phyloP scores from a whole-genome alignment of 2,113 vertebrate species.

The Osmerus mordax region DNA sequence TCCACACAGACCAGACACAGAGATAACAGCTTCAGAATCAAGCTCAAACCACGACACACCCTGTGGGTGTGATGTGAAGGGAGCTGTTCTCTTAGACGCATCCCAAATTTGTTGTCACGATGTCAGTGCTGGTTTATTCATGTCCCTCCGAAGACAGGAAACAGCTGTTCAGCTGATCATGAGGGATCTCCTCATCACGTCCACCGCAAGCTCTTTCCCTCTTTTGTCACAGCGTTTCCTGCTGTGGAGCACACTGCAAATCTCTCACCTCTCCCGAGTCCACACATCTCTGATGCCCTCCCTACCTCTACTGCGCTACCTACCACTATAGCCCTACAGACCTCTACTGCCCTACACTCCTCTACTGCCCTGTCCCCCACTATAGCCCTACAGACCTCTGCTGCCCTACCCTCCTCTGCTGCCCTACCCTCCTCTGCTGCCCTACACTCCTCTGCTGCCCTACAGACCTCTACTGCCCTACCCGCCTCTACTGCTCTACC shows the following conservation, averaged over 20 bases:
- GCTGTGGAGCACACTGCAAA: not conserved
- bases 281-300: not conserved
- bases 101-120: not conserved
- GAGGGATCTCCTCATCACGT: not conserved
- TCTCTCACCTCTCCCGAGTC: not conserved
- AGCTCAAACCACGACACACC: too few relatives aligned
- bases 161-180: conserved; percentile 13
- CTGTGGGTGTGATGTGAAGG: not conserved
- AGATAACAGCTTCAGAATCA: not conserved
- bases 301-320: not conserved
- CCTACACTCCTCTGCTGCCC: too few relatives aligned
- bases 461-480: too few relatives aligned
- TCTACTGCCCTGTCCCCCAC: too few relatives aligned
- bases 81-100: too few relatives aligned
- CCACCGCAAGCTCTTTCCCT: conserved; percentile 3
- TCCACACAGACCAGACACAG: not conserved
- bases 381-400: too few relatives aligned
- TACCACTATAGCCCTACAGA: too few relatives aligned
- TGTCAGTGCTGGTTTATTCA: not conserved
- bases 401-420: too few relatives aligned
- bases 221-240: conserved; percentile 13
- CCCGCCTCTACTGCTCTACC: too few relatives aligned
- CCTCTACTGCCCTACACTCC: too few relatives aligned
- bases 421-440: too few relatives aligned
- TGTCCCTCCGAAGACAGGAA: not conserved